Percentiles rank a stretch among this genome's conserved stretches.
phyloP scores from a whole-genome alignment of 2,113 vertebrate species.

The Chaetura pelagica region DNA sequence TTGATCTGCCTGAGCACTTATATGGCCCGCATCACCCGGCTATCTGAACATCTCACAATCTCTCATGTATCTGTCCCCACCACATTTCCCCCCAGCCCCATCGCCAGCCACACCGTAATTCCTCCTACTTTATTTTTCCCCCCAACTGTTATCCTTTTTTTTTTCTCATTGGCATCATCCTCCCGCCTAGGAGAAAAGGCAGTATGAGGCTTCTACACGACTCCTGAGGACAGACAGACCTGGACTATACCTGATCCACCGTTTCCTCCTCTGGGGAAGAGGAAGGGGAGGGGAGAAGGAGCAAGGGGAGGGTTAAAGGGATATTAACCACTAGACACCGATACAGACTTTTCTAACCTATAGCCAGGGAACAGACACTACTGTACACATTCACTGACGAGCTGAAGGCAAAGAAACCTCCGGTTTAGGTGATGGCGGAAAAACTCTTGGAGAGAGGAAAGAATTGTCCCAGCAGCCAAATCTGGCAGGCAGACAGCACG shows the following conservation, averaged over 20 bases:
- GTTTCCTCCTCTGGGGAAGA: conserved; percentile 47
- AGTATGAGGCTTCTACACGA: background rate
- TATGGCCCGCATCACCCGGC: background rate
- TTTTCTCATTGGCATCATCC: conserved; percentile 6
- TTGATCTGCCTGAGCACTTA: background rate
- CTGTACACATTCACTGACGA: background rate
- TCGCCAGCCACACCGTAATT: background rate
- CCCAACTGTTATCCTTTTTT: background rate
- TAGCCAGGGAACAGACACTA: background rate
- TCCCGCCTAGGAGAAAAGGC: background rate
- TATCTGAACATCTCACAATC: background rate
- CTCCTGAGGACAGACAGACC: background rate
- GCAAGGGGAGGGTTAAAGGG: conserved; percentile 53
- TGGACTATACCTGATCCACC: background rate
- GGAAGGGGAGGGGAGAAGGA: conserved; percentile 63
- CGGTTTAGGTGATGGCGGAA: background rate
- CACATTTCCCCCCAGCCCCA: background rate
- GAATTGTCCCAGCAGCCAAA: conserved; percentile 11
- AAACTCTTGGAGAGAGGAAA: conserved; percentile 13
- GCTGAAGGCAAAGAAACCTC: background rate
- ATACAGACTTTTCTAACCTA: background rate
- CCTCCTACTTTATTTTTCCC: background rate
- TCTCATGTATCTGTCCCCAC: background rate
- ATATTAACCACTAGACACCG: background rate
- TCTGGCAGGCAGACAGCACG: background rate